Conservation (phyloP, 2,797 vertebrate species). For the Cryptoprocta ferox region DNA sequence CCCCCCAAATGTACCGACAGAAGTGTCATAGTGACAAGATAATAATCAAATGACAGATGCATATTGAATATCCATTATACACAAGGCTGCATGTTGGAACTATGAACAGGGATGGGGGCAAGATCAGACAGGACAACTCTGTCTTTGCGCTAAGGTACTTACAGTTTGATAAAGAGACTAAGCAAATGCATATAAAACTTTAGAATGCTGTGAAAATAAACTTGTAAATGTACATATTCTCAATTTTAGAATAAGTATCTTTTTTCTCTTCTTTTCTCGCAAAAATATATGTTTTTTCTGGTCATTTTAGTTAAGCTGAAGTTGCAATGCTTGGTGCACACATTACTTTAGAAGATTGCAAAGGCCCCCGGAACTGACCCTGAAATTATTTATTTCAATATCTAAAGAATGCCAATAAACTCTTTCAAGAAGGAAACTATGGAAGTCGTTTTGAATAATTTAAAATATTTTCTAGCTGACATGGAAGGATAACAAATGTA, state of each 20-base stretch:
- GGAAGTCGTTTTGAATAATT: not conserved
- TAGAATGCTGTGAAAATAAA: not conserved
- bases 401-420: not conserved
- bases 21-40: not conserved
- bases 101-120: not conserved
- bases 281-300: not conserved
- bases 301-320: constrained; percentile 27
- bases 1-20: not conserved
- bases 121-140: not conserved
- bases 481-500: not conserved
- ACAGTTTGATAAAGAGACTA: not conserved
- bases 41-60: not conserved
- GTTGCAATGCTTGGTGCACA: not conserved
- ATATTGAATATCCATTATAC: not conserved
- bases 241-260: not conserved
- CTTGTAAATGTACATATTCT: not conserved
- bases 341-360: not conserved
- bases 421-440: constrained; percentile 9
- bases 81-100: not conserved
- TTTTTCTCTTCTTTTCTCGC: constrained; percentile 1
- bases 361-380: not conserved
- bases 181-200: not conserved
- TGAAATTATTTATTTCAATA: constrained; percentile 25
- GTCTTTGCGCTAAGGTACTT: not conserved
- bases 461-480: not conserved